Evolutionary conservation across 1,140 invertebrate species (phyloP).

Genomic region (Drosophila triauraria): DNA sequence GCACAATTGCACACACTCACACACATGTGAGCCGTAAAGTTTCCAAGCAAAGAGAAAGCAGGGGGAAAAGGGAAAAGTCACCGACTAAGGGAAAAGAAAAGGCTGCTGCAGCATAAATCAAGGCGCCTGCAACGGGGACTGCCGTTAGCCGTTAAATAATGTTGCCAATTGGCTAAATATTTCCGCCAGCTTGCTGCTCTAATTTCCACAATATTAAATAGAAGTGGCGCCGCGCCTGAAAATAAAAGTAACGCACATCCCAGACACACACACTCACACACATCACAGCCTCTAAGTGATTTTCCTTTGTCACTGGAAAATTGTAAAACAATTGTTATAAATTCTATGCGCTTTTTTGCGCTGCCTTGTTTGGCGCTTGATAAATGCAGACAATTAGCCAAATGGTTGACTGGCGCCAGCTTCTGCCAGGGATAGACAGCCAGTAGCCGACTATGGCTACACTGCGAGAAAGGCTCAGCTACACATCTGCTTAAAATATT

Average conservation of each 20-base stretch:
- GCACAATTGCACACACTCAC: constrained; percentile 54
- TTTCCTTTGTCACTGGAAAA: constrained; percentile 51
- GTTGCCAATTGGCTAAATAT: constrained; percentile 76
- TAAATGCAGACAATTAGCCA: constrained; percentile 82
- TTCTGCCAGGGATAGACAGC: constrained; percentile 49
- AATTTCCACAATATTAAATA: constrained; percentile 63
- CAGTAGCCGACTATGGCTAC: constrained; percentile 4
- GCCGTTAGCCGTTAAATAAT: constrained; percentile 68
- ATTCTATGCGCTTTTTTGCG: constrained; percentile 65
- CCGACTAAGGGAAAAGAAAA: constrained; percentile 41
- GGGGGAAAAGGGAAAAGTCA: constrained; percentile 9
- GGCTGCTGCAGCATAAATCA: constrained; percentile 71
- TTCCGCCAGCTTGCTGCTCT: constrained; percentile 61
- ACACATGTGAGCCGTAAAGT: constrained; percentile 44
- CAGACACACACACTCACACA: constrained; percentile 13
- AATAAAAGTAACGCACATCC: constrained; percentile 56
- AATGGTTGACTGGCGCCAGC: constrained; percentile 75
- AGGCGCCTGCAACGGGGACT: constrained; percentile 38
- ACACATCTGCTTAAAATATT: background rate
- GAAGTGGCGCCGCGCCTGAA: constrained; percentile 57
- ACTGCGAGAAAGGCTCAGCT: constrained; percentile 19
- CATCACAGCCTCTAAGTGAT: constrained; percentile 53
- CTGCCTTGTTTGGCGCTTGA: constrained; percentile 63
- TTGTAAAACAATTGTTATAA: constrained; percentile 81
- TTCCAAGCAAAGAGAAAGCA: constrained; percentile 1